phyloP scores from a whole-genome alignment of 37 sponge, comb jelly and placozoan species.

The Cliona cf. orientalis region DNA sequence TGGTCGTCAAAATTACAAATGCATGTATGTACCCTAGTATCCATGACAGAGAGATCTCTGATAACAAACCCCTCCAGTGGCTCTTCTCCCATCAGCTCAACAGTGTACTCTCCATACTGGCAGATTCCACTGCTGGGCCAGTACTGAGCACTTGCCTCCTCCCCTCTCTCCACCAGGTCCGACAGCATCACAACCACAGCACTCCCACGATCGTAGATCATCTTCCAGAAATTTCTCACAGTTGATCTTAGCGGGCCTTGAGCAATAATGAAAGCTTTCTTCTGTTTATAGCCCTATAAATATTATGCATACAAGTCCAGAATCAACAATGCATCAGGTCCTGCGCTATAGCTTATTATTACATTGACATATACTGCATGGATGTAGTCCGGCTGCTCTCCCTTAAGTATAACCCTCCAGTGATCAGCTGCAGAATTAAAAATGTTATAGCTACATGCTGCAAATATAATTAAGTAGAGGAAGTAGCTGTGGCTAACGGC shows the following conservation, averaged over 20 bases:
- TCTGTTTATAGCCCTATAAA: slow-evolving; percentile 77
- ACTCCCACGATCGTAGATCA: slow-evolving; percentile 46
- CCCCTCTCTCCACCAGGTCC: slow-evolving; percentile 44
- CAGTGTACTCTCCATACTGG: slow-evolving; percentile 19
- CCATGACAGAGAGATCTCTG: slow-evolving; percentile 25
- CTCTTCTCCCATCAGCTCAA: slow-evolving; percentile 31
- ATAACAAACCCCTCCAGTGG: slow-evolving; percentile 33
- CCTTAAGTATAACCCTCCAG: slow-evolving; percentile 35
- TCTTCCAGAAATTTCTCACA: slow-evolving; percentile 67
- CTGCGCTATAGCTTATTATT: no score
- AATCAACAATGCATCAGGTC: no score
- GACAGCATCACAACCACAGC: slow-evolving; percentile 48
- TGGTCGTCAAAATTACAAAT: no score
- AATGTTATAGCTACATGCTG: no score
- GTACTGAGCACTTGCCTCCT: slow-evolving; percentile 11
- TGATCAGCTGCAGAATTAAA: slow-evolving; percentile 27
- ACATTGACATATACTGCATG: slow-evolving; percentile 57
- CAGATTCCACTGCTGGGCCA: neutral
- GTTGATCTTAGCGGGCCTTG: slow-evolving; percentile 69
- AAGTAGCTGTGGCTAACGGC: neutral
- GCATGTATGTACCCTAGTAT: no score
- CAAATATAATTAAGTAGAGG: neutral
- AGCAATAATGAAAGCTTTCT: slow-evolving; percentile 72
- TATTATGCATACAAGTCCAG: no score
- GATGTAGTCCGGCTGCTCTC: slow-evolving; percentile 49